phyloP scores from a whole-genome alignment of 1,140 invertebrate genomes.

The Trissolcus basalis region DNA sequence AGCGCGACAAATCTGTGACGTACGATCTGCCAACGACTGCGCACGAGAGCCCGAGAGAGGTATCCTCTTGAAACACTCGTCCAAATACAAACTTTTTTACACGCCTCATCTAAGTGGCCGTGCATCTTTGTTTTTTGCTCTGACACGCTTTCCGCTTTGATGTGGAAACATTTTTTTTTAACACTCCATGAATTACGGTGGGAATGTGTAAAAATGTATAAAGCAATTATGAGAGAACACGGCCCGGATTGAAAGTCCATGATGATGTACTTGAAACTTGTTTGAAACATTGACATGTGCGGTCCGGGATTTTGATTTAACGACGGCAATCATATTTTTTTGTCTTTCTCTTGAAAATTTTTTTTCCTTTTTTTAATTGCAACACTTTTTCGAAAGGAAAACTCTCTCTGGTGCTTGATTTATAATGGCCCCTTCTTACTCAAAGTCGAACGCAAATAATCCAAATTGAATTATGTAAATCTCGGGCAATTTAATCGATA shows the following conservation, averaged over 20 bases:
- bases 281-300: slow-evolving; percentile 27
- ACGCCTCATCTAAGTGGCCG: slow-evolving; percentile 34
- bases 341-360: not conserved
- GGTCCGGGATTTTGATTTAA: slow-evolving; percentile 9
- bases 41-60: not conserved
- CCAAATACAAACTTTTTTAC: slow-evolving; percentile 53
- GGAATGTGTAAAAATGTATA: slow-evolving; percentile 26
- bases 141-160: slow-evolving; percentile 32
- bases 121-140: slow-evolving; percentile 31
- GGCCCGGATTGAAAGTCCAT: slow-evolving; percentile 14
- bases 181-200: slow-evolving; percentile 25
- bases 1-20: slow-evolving; percentile 23
- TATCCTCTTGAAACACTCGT: slow-evolving; percentile 22
- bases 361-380: too few species aligned
- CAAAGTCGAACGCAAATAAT: slow-evolving; percentile 13
- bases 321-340: slow-evolving; percentile 2
- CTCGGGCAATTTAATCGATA: slow-evolving; percentile 4
- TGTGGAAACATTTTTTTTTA: slow-evolving; percentile 17
- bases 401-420: too few species aligned
- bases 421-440: not conserved
- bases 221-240: slow-evolving; percentile 16
- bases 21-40: slow-evolving; percentile 17
- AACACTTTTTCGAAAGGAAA: slow-evolving; percentile 6
- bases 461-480: slow-evolving; percentile 27
- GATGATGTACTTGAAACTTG: slow-evolving; percentile 17